phyloP scores from a whole-genome alignment of 2,113 vertebrate genomes.

The Phalacrocorax aristotelis region DNA sequence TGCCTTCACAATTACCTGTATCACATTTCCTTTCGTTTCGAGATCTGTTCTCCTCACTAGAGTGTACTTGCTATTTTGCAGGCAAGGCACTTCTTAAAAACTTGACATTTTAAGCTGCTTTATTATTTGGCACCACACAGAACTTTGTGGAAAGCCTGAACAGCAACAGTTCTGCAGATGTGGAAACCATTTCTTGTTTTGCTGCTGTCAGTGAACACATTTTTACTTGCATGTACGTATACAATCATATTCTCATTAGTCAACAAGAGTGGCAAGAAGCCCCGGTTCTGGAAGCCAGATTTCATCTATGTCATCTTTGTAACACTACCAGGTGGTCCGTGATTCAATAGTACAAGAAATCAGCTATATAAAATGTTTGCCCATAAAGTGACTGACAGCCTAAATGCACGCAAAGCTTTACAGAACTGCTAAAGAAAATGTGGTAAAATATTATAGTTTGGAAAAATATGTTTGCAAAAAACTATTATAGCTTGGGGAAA shows the following conservation, averaged over 20 bases:
- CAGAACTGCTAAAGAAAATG: not conserved
- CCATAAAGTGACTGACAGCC: not conserved
- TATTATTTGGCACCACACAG: not conserved
- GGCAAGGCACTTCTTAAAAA: not conserved
- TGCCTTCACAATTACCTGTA: not conserved
- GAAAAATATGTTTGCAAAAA: not conserved
- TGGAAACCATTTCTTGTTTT: not conserved
- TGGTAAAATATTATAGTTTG: not conserved
- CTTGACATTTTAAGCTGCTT: not conserved
- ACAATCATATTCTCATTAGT: not conserved
- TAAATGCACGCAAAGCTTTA: not conserved
- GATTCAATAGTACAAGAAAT: conserved; percentile 31
- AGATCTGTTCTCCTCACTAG: not conserved
- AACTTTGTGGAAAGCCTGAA: not conserved
- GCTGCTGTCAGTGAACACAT: not conserved
- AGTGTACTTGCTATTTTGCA: not conserved
- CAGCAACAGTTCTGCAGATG: not conserved
- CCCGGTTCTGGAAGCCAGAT: not conserved
- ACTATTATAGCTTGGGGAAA: not conserved
- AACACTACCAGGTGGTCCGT: not conserved
- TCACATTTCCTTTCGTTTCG: not conserved
- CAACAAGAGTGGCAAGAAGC: not conserved
- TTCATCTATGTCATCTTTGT: not conserved
- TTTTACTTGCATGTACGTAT: not conserved
- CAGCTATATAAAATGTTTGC: not conserved